These are phyloP conservation scores for Fragum whitleyi DNA, from an alignment of 2,888 invertebrate genomes.

Conservation along the genomic window DNA sequence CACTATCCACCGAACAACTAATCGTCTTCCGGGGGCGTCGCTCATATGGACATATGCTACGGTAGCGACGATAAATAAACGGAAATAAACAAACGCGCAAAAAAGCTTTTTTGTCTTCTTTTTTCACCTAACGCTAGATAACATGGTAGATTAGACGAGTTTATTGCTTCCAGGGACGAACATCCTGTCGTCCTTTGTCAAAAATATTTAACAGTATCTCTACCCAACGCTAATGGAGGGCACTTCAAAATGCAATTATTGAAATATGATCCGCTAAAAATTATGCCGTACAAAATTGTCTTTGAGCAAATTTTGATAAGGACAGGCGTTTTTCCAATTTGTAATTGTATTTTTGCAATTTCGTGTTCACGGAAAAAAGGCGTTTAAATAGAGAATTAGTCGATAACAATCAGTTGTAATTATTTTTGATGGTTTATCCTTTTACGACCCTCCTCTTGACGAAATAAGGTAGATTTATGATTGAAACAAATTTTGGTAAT, in stretches of 20 bases:
- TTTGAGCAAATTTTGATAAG: conserved; percentile 20
- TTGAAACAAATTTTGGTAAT: too few relatives aligned
- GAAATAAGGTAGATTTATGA: too few relatives aligned
- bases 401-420: conserved; percentile 23
- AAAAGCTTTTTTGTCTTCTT: too few relatives aligned
- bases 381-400: conserved; percentile 23
- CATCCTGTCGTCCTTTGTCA: conserved; percentile 22
- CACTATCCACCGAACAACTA: too few relatives aligned
- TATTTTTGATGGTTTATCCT: conserved; percentile 24
- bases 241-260: conserved; percentile 31
- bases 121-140: too few relatives aligned
- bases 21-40: too few relatives aligned
- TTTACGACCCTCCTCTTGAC: too few relatives aligned
- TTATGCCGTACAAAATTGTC: conserved; percentile 29
- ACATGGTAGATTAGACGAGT: too few relatives aligned
- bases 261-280: conserved; percentile 11
- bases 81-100: too few relatives aligned
- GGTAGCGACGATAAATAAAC: too few relatives aligned
- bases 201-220: conserved; percentile 22
- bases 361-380: conserved; percentile 14
- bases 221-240: conserved; percentile 3
- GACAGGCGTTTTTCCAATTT: conserved; percentile 19
- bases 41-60: too few relatives aligned
- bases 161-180: background rate
- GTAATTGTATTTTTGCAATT: conserved; percentile 26